Percentiles rank a stretch among this genome's conserved stretches.
phyloP scores from a whole-genome alignment of 2,113 vertebrate species.

The Crotalus horridus region DNA sequence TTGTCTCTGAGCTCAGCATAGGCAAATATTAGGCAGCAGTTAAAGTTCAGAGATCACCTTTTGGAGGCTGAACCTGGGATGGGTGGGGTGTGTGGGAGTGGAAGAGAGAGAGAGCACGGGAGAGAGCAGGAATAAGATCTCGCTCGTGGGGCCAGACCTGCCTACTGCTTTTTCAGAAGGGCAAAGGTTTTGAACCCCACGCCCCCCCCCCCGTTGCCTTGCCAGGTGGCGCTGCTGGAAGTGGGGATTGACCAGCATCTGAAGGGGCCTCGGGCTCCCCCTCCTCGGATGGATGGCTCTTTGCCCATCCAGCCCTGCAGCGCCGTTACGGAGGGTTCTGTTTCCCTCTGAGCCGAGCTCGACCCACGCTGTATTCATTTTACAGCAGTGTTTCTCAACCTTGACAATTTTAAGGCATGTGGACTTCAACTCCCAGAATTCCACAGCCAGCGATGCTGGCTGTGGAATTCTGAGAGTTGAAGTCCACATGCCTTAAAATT shows the following conservation, averaged over 20 bases:
- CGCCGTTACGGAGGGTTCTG: neutral
- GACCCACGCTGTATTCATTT: too few species aligned
- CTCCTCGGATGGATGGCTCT: neutral
- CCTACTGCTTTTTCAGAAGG: neutral
- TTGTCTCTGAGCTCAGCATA: constrained; percentile 14
- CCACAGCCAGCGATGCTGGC: too few species aligned
- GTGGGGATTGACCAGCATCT: neutral
- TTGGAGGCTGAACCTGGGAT: neutral
- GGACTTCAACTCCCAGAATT: too few species aligned
- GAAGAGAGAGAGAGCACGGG: neutral
- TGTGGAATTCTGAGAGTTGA: too few species aligned
- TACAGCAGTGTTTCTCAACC: too few species aligned
- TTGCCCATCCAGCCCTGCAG: neutral
- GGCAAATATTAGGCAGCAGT: constrained; percentile 13
- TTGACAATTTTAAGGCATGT: too few species aligned
- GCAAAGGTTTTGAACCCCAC: neutral
- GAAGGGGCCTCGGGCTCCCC: neutral
- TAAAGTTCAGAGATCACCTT: constrained; percentile 14
- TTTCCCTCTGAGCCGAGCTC: neutral
- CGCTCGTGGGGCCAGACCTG: neutral
- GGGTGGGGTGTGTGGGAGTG: neutral
- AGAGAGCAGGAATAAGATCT: neutral
- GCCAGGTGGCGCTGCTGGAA: neutral
- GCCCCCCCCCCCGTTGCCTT: neutral
- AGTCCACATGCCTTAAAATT: too few species aligned